Conservation (phyloP, 2,113 vertebrate species). For the Polypterus senegalus region DNA sequence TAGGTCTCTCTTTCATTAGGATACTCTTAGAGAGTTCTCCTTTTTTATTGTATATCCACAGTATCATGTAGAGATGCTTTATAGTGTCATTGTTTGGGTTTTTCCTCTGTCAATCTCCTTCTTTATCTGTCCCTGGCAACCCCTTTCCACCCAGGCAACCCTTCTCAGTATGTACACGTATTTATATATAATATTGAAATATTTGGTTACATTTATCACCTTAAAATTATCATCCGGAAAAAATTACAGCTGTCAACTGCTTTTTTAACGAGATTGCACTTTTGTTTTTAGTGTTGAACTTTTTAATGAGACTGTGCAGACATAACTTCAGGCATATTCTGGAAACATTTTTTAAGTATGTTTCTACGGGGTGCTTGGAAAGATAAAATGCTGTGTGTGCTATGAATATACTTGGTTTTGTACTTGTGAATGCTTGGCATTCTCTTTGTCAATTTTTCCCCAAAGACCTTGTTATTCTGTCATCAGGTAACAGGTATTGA, state of each 20-base stretch:
- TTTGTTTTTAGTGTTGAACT: background rate
- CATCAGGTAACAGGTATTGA: conserved; percentile 22
- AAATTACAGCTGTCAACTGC: background rate
- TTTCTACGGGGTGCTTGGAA: background rate
- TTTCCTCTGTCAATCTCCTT: no score
- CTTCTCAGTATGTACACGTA: no score
- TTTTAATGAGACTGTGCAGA: conserved; percentile 1
- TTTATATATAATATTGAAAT: no score
- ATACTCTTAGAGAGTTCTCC: no score
- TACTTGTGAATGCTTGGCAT: background rate
- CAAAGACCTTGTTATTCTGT: conserved; percentile 27
- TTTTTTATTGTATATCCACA: no score
- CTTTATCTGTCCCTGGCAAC: no score
- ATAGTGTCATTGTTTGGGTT: no score
- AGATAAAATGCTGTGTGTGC: background rate
- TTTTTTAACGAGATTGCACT: background rate
- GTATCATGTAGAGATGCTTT: no score
- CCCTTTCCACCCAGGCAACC: no score
- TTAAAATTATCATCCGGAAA: background rate
- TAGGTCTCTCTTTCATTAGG: no score
- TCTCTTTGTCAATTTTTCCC: conserved; percentile 13
- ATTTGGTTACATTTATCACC: no score
- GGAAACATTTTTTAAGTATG: background rate
- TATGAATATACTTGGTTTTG: background rate
- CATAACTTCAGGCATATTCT: background rate